Evolutionary conservation across 1,140 invertebrate species (phyloP).

Genomic region (Apis mellifera): DNA sequence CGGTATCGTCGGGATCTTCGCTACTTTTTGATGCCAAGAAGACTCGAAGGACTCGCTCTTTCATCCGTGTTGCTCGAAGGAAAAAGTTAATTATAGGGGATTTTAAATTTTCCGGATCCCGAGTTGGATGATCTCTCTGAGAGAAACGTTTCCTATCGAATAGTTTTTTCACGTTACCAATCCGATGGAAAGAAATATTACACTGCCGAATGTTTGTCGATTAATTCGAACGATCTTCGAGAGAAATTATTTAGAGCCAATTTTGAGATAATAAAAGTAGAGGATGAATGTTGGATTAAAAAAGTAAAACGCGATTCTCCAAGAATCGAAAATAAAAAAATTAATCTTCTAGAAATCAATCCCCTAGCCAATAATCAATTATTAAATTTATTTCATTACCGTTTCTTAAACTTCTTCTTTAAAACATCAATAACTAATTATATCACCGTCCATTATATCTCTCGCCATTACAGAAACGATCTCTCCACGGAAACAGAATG

Average conservation of each 20-base stretch:
- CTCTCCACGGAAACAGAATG: too few species aligned
- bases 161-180: slow-evolving; percentile 27
- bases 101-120: slow-evolving; percentile 46
- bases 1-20: not conserved
- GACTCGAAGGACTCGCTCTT: not conserved
- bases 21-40: not conserved
- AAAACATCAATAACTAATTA: not conserved
- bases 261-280: not conserved
- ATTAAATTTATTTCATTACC: not conserved
- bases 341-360: too few species aligned
- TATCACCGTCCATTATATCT: too few species aligned
- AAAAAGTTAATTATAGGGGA: slow-evolving; percentile 68
- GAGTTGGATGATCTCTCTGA: slow-evolving; percentile 25
- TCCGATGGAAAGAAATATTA: slow-evolving; percentile 22
- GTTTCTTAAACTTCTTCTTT: not conserved
- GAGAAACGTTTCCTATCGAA: slow-evolving; percentile 18
- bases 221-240: too few species aligned
- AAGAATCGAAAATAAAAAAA: too few species aligned
- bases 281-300: not conserved
- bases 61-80: slow-evolving; percentile 29
- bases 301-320: too few species aligned
- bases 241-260: too few species aligned
- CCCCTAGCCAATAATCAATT: not conserved
- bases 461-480: not conserved
- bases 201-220: not conserved